Evolutionary conservation across 2,888 invertebrate species (phyloP).

Genomic region (Aphodius granarius): DNA sequence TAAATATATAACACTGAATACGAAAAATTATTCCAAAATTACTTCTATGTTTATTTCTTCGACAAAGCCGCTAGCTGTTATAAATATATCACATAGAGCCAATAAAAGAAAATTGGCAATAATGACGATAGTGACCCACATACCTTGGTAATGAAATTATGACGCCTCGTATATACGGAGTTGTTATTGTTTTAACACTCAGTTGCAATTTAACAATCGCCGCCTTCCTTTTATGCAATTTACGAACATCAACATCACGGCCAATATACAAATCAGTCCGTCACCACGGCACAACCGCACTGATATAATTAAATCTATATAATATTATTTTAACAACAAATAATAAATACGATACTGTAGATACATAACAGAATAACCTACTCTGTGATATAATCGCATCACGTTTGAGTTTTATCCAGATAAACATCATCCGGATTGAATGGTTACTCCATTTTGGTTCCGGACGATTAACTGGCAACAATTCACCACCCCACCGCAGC

Average conservation of each 20-base stretch:
- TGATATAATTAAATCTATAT: no score
- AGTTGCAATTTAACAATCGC: neutral
- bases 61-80: no score
- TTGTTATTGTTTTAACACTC: neutral
- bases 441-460: conserved; percentile 24
- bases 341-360: no score
- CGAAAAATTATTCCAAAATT: no score
- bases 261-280: neutral
- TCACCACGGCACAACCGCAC: neutral
- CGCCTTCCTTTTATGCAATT: neutral
- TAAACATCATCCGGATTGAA: neutral
- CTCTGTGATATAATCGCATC: neutral
- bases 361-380: neutral
- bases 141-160: neutral
- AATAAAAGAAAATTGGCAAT: neutral
- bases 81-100: neutral
- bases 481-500: conserved; percentile 24
- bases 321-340: no score
- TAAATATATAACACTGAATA: no score
- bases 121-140: neutral
- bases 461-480: conserved; percentile 29
- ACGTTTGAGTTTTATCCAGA: neutral
- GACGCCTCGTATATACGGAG: neutral
- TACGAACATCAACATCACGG: neutral
- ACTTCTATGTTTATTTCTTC: no score